Conservation (phyloP, 2,888 invertebrate genomes). For the Orthonevra nobilis region DNA sequence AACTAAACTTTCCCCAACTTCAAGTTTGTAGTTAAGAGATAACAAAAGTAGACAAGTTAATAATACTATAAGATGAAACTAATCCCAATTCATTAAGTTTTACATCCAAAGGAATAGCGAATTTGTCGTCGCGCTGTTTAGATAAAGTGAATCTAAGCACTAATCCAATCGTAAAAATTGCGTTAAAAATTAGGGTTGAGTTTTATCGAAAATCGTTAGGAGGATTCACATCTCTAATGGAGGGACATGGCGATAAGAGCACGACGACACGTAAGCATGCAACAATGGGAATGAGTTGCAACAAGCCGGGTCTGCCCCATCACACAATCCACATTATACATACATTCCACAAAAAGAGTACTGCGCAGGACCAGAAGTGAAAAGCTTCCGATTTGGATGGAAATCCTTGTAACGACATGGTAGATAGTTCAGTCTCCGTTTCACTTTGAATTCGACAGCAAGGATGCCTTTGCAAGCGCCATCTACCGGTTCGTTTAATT, state of each 20-base stretch:
- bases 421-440: slow-evolving; percentile 59
- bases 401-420: slow-evolving; percentile 23
- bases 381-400: slow-evolving; percentile 41
- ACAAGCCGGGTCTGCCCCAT: slow-evolving; percentile 40
- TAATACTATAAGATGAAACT: slow-evolving; percentile 56
- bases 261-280: slow-evolving; percentile 17
- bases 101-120: slow-evolving; percentile 42
- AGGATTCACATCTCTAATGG: slow-evolving; percentile 17
- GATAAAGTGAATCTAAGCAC: slow-evolving; percentile 2
- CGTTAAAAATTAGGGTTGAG: slow-evolving; percentile 27
- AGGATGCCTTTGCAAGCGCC: slow-evolving; percentile 40
- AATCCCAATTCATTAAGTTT: slow-evolving; percentile 68
- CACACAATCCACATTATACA: slow-evolving; percentile 39
- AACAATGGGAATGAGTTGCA: slow-evolving; percentile 23
- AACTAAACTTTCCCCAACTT: no score
- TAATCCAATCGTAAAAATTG: slow-evolving; percentile 50
- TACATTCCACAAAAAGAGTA: no score
- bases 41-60: slow-evolving; percentile 52
- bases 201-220: slow-evolving; percentile 52
- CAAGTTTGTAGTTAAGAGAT: slow-evolving; percentile 53
- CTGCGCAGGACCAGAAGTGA: neutral
- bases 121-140: slow-evolving; percentile 29
- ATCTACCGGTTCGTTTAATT: slow-evolving; percentile 44
- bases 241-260: neutral
- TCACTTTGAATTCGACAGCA: slow-evolving; percentile 62